Conservation (phyloP, 2,888 invertebrate species). For the Pachycephus smyrnensis region DNA sequence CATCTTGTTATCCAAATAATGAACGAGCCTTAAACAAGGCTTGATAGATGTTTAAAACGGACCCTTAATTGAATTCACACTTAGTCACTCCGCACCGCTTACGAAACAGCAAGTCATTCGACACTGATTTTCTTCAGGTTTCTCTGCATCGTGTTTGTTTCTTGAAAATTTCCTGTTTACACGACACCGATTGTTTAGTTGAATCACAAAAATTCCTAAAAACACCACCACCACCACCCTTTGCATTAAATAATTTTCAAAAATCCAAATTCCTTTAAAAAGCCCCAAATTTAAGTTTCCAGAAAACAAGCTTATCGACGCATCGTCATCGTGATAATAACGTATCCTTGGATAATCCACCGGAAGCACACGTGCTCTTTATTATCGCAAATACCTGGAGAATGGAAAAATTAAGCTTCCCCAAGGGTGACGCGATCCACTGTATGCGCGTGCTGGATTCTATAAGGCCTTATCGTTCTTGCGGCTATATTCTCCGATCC, state of each 20-base stretch:
- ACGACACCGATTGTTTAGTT: not conserved
- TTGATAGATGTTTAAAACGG: constrained; percentile 62
- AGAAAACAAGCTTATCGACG: not conserved
- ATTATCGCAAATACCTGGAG: not conserved
- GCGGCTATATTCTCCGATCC: constrained; percentile 29
- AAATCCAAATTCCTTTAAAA: not conserved
- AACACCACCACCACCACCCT: not conserved
- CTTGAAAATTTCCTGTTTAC: constrained; percentile 13
- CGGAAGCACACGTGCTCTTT: not conserved
- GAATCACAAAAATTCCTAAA: not conserved
- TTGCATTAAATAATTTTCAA: not conserved
- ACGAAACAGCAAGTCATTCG: constrained; percentile 60
- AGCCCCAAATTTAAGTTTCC: not conserved
- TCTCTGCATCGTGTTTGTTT: constrained; percentile 18
- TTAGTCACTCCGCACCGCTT: constrained; percentile 58
- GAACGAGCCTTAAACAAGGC: constrained; percentile 60
- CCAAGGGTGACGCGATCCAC: not conserved
- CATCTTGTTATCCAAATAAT: constrained; percentile 60
- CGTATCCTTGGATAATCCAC: not conserved
- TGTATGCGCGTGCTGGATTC: not conserved
- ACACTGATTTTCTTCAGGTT: constrained; percentile 60
- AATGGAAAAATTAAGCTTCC: not conserved
- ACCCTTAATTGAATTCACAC: constrained; percentile 66
- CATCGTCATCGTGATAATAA: not conserved
- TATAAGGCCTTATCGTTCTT: constrained; percentile 32